Percentiles rank a stretch among this genome's conserved stretches.
These are phyloP conservation scores for Rhamphomyia laevipes DNA, from an alignment of 2,888 invertebrate genomes.

Conservation along the genomic window DNA sequence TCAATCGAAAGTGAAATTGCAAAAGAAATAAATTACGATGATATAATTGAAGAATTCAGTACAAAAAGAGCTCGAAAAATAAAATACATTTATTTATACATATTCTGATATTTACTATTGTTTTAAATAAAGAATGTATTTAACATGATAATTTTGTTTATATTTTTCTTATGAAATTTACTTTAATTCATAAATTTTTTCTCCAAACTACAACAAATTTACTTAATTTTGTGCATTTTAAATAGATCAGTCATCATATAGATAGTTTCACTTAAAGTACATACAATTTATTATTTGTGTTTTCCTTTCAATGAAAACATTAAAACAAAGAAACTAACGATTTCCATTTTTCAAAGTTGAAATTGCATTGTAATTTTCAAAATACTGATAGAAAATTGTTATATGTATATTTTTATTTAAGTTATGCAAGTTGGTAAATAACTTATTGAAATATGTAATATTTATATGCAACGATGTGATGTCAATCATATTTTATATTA, in stretches of 20 bases:
- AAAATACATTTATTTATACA: conserved; percentile 2
- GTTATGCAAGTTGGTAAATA: background rate
- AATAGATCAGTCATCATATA: background rate
- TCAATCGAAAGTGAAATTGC: conserved; percentile 23
- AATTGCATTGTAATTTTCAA: background rate
- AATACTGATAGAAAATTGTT: no score
- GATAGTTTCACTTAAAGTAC: background rate
- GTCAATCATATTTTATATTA: background rate
- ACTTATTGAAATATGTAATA: background rate
- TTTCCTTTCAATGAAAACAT: background rate
- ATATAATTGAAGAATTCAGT: conserved; percentile 19
- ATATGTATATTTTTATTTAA: background rate
- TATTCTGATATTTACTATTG: background rate
- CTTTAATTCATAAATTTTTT: background rate
- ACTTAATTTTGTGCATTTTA: background rate
- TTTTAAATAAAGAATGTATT: background rate
- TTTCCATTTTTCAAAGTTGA: background rate
- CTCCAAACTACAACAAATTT: background rate
- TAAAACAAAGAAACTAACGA: background rate
- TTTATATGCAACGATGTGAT: background rate
- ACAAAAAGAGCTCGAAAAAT: conserved; percentile 20
- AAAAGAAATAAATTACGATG: conserved; percentile 17
- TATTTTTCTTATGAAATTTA: background rate
- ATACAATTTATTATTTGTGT: background rate
- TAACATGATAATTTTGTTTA: background rate